A percentile compares a stretch with the other conserved stretches of the same genome.
These are phyloP conservation scores for Marisa cornuarietis DNA, from an alignment of 1,140 invertebrate species.

Conservation along the genomic window DNA sequence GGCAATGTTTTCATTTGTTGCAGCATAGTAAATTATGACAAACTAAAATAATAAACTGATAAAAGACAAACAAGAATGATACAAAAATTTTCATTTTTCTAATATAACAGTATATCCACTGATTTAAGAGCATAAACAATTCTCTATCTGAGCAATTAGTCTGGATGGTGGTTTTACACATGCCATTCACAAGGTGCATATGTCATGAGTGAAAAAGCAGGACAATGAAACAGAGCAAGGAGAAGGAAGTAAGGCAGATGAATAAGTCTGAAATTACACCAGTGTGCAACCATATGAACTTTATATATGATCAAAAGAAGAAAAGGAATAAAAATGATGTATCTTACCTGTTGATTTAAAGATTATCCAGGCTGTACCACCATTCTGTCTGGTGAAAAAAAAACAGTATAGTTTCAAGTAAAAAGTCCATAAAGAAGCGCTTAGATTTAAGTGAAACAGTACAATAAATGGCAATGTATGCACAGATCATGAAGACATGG, in stretches of 20 bases:
- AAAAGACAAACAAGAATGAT: too few species aligned
- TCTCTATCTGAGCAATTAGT: not conserved
- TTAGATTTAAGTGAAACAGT: not conserved
- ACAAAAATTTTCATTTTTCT: too few species aligned
- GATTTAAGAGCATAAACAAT: too few species aligned
- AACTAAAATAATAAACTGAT: too few species aligned
- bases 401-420: not conserved
- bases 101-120: too few species aligned
- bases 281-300: not conserved
- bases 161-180: not conserved
- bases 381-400: conserved; percentile 42
- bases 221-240: not conserved
- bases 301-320: not conserved
- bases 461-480: too few species aligned
- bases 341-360: conserved; percentile 44
- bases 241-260: not conserved
- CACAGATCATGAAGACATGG: too few species aligned
- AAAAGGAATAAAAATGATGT: not conserved
- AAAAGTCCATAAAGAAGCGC: too few species aligned
- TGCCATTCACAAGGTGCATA: not conserved
- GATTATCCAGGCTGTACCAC: conserved; percentile 51
- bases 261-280: not conserved
- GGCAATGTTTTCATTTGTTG: too few species aligned
- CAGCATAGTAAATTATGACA: too few species aligned
- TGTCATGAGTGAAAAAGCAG: not conserved